phyloP scores from a whole-genome alignment of 2,888 invertebrate genomes.

The Hipparchia sbordonii region DNA sequence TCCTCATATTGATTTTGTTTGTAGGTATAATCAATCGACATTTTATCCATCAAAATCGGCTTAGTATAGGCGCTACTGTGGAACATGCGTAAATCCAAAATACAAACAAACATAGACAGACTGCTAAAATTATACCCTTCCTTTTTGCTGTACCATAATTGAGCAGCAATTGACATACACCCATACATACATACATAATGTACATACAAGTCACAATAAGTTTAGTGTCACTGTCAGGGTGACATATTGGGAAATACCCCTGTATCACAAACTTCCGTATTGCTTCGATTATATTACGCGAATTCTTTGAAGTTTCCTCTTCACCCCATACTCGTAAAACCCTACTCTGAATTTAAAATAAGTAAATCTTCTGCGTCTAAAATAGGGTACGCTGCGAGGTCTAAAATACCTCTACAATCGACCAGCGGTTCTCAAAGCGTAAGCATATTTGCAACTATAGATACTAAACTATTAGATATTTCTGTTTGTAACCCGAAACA shows the following conservation, averaged over 20 bases:
- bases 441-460: not conserved
- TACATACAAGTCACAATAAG: too few species aligned
- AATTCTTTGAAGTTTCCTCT: slow-evolving; percentile 35
- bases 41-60: too few species aligned
- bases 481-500: not conserved
- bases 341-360: slow-evolving; percentile 38
- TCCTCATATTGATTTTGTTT: too few species aligned
- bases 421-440: slow-evolving; percentile 17
- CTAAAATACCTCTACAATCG: slow-evolving; percentile 28
- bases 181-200: too few species aligned
- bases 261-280: slow-evolving; percentile 1
- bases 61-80: too few species aligned
- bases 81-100: too few species aligned
- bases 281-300: slow-evolving; percentile 25
- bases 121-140: too few species aligned
- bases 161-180: too few species aligned
- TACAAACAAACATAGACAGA: too few species aligned
- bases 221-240: slow-evolving; percentile 5
- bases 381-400: slow-evolving; percentile 28
- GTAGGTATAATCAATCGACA: too few species aligned
- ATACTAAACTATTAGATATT: not conserved
- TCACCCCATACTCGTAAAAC: slow-evolving; percentile 10
- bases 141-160: too few species aligned
- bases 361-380: slow-evolving; percentile 24
- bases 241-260: slow-evolving; percentile 12